Conservation (phyloP, 2,113 vertebrate genomes). For the Microtus montanus region DNA sequence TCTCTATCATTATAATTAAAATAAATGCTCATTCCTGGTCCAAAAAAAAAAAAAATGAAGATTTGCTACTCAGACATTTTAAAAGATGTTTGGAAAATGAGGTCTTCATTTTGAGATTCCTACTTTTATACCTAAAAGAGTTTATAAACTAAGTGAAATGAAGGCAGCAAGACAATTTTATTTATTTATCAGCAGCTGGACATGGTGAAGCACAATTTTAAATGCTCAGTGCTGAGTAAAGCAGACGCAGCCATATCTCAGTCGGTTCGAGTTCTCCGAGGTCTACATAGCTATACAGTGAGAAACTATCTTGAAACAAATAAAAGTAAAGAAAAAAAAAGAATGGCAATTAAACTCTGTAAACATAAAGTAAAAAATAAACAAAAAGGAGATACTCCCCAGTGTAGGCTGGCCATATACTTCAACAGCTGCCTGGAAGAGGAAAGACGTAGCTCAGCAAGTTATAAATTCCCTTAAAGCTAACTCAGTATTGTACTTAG, state of each 20-base stretch:
- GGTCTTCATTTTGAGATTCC: background rate
- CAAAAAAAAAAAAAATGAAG: background rate
- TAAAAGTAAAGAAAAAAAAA: background rate
- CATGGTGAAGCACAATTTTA: background rate
- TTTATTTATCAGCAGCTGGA: background rate
- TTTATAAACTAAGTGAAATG: no score
- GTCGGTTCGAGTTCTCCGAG: background rate
- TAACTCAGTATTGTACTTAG: background rate
- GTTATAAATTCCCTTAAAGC: background rate
- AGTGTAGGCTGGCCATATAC: no score
- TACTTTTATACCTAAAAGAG: background rate
- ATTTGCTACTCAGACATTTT: background rate
- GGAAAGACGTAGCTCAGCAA: background rate
- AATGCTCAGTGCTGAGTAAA: background rate
- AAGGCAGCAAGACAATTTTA: background rate
- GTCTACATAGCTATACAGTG: background rate
- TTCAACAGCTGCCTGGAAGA: no score
- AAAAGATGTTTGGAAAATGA: background rate
- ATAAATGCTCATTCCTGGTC: background rate
- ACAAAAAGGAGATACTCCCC: background rate
- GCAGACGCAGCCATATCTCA: no score
- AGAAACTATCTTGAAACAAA: background rate
- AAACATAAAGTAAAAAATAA: background rate
- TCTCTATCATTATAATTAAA: background rate
- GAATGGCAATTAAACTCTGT: background rate